These are phyloP conservation scores for Baccha elongata DNA, from an alignment of 2,888 invertebrate species.

Conservation along the genomic window DNA sequence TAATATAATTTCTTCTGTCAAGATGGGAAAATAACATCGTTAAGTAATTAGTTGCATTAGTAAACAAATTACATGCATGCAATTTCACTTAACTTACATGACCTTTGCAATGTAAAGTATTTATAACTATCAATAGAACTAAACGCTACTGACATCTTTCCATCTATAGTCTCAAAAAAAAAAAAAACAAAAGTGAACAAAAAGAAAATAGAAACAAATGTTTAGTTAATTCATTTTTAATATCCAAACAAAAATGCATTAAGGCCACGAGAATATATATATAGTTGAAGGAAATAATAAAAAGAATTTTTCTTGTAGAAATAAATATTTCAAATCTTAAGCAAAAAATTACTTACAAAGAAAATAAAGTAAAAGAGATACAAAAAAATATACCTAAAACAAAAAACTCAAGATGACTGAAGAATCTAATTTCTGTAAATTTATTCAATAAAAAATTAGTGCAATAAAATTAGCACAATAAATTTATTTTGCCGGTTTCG, in stretches of 20 bases:
- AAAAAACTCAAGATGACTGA: not conserved
- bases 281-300: not conserved
- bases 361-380: conserved; percentile 5
- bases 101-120: conserved; percentile 15
- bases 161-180: not conserved
- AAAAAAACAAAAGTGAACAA: not conserved
- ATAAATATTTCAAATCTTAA: not conserved
- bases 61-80: conserved; percentile 30
- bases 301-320: not conserved
- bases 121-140: not conserved
- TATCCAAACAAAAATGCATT: conserved; percentile 46
- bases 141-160: not conserved
- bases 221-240: conserved; percentile 51
- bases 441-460: conserved; percentile 8
- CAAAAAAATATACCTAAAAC: not conserved
- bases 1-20: not conserved
- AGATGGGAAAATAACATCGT: conserved; percentile 16
- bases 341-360: not conserved
- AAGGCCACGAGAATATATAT: conserved; percentile 31
- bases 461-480: conserved; percentile 37
- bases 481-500: conserved; percentile 15
- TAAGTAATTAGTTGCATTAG: conserved; percentile 20
- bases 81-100: conserved; percentile 27
- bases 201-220: not conserved
- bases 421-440: not conserved